These are phyloP conservation scores for Catostylus mosaicus DNA, from an alignment of 30 jellyfish, hydroid and myxozoan species.

Conservation along the genomic window DNA sequence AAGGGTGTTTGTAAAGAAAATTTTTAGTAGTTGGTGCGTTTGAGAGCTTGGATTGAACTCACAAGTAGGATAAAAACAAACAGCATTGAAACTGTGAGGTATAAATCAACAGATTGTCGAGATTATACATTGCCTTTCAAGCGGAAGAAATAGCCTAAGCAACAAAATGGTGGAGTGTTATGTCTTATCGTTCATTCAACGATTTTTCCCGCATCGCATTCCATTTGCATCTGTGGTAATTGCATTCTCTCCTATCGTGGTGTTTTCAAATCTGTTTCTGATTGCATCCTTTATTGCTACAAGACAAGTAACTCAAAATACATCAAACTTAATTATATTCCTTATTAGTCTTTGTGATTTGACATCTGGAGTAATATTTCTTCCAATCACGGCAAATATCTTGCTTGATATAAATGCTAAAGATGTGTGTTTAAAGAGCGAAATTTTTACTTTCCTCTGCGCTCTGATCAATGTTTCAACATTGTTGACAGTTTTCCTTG, in stretches of 20 bases:
- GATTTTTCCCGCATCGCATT: not conserved
- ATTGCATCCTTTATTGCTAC: conserved; percentile 2
- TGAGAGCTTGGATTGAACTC: no score
- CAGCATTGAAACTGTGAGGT: no score
- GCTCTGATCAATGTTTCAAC: not conserved
- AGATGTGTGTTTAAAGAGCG: not conserved
- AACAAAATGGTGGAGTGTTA: no score
- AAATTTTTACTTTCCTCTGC: not conserved
- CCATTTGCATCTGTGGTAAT: not conserved
- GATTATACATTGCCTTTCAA: no score
- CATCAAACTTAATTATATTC: conserved; percentile 2
- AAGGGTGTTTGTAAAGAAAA: no score
- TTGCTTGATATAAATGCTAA: not conserved
- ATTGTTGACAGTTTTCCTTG: not conserved
- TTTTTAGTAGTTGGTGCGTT: no score
- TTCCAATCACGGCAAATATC: not conserved
- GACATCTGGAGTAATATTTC: not conserved
- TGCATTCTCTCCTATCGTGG: not conserved
- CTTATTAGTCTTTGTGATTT: not conserved
- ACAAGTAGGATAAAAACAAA: no score
- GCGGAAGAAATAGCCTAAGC: no score
- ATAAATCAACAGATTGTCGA: no score
- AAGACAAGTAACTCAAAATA: conserved; percentile 6
- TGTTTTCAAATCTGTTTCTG: not conserved
- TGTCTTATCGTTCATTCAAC: no score